Base-by-base conservation (phyloP, 2,888 invertebrate species). In the Mythimna pallens region DNA sequence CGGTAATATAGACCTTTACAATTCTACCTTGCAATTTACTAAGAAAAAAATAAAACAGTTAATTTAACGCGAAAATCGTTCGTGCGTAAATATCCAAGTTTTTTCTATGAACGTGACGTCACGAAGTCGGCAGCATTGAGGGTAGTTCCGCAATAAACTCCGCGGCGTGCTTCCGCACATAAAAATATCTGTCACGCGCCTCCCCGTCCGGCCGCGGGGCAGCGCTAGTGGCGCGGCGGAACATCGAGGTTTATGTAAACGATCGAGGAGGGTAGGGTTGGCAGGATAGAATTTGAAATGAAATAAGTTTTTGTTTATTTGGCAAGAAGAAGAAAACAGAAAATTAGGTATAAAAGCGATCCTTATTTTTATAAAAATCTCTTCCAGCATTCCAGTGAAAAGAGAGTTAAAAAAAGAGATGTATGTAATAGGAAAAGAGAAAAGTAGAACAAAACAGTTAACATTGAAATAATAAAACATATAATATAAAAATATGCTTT, bases 131-230 rank as follows among this genome's bases (percentile, higher is more conserved):
- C 71, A 59, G 61, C 74, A 77, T 70, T 70, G 72, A 58, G 76
- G 83, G 77, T 76, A 80, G 81, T 84, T 86, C 80, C 74, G 76
- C 84, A 81, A 89, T 92, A 92, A 92, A 91, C 87, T 83, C 81
- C 67, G 73, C 78, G 72, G 81, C 86, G 86, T 86, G 86, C 87
- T 91, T 90, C 89, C 90, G 88, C 87, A 88, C 88, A 91, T 92
- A 92, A 92, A 92, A 91, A 89, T 89, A 90, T 88, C 88, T 89
- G 89, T 86, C 89, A 89, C 87, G 84, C 83, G 80, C 73, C 70
- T 80, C 70, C 67, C 67, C 68, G 63, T 68, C 70, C 76, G 73
- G 63, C 78, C 77, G 79, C 75, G 34, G 57, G 43, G 76, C 36
- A 70, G 87, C 81, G 77, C 80, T 79, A 79, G 75, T 64, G 65